phyloP scores from a whole-genome alignment of 2,113 vertebrate species.

The Muscicapa adusta region DNA sequence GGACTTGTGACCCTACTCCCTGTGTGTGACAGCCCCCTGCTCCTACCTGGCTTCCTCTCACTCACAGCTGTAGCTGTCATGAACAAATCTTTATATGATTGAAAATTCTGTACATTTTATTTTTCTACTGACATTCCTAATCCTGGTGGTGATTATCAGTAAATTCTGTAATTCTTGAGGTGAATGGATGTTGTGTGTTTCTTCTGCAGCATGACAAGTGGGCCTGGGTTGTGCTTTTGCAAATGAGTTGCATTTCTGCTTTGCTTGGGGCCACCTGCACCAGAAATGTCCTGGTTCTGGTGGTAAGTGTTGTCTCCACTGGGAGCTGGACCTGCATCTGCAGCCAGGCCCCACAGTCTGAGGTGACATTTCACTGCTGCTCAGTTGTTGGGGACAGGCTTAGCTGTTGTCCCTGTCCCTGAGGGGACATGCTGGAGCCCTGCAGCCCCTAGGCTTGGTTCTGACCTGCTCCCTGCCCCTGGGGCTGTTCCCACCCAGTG shows the following conservation, averaged over 20 bases:
- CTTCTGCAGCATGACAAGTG: fast-evolving
- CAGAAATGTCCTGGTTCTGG: not conserved
- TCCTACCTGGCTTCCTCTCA: fast-evolving
- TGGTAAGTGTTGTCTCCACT: not conserved
- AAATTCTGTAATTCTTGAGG: not conserved
- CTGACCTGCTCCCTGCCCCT: fast-evolving
- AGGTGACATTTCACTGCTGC: not conserved
- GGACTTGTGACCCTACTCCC: not conserved
- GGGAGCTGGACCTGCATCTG: not conserved
- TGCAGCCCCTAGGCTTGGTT: not conserved
- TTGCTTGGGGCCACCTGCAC: fast-evolving
- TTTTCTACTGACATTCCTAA: slow-evolving; percentile 53
- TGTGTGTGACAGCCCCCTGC: not conserved
- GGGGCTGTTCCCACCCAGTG: not conserved
- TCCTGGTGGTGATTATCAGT: slow-evolving; percentile 8
- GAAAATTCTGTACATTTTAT: slow-evolving; percentile 26
- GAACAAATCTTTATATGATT: slow-evolving; percentile 23
- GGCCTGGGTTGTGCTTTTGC: not conserved
- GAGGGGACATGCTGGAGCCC: not conserved
- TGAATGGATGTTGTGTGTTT: not conserved
- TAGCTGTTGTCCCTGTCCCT: not conserved
- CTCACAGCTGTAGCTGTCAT: fast-evolving
- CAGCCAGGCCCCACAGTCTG: not conserved
- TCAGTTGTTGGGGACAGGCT: not conserved
- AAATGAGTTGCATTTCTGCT: not conserved